Conservation (phyloP, 1,140 invertebrate species). For the Goniozus legneri region DNA sequence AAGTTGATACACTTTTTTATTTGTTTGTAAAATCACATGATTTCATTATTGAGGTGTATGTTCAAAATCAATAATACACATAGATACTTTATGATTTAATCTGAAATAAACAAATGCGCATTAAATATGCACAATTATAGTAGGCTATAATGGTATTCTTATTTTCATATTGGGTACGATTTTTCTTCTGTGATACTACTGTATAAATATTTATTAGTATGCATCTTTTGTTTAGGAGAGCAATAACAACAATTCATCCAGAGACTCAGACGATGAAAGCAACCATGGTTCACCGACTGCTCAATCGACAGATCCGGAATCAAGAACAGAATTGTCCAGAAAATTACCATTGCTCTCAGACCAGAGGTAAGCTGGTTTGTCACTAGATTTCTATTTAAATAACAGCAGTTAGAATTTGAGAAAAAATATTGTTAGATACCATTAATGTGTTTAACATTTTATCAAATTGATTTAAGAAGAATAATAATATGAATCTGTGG, state of each 20-base stretch:
- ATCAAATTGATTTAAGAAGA: slow-evolving; percentile 24
- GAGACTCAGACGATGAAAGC: slow-evolving; percentile 38
- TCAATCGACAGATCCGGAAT: slow-evolving; percentile 11
- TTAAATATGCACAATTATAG: too few species aligned
- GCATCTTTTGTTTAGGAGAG: slow-evolving; percentile 42
- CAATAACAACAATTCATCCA: slow-evolving; percentile 51
- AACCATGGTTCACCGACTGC: slow-evolving; percentile 25
- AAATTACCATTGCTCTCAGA: slow-evolving; percentile 31
- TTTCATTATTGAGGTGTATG: too few species aligned
- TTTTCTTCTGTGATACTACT: too few species aligned
- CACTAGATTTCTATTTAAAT: slow-evolving; percentile 11
- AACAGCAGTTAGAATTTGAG: slow-evolving; percentile 4
- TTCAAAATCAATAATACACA: too few species aligned
- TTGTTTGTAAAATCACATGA: too few species aligned
- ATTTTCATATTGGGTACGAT: too few species aligned
- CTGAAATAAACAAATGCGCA: too few species aligned
- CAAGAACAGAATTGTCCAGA: slow-evolving; percentile 26
- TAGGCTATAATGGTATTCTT: too few species aligned
- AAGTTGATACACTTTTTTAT: too few species aligned
- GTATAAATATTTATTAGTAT: neutral
- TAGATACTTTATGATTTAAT: too few species aligned
- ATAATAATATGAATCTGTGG: slow-evolving; percentile 56
- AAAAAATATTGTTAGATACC: neutral
- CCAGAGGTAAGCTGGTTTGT: slow-evolving; percentile 50
- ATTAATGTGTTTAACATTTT: neutral